Evolutionary conservation across 1,140 invertebrate genomes (phyloP).

Genomic region (Gryon sp.): DNA sequence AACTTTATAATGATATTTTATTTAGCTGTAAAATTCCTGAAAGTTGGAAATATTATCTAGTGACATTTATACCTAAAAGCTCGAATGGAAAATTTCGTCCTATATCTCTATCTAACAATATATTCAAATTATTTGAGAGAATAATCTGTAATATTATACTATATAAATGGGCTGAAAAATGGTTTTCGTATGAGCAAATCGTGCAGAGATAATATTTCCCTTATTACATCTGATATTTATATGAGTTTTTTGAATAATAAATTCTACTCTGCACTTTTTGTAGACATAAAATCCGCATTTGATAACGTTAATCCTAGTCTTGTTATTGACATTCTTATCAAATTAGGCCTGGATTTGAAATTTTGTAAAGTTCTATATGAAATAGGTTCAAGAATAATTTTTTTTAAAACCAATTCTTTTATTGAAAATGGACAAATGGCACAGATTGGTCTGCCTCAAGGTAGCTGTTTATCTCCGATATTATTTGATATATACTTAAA

Average conservation of each 20-base stretch:
- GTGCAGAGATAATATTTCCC: conserved; percentile 10
- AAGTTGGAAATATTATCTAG: conserved; percentile 7
- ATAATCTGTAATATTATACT: conserved; percentile 8
- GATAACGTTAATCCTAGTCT: conserved; percentile 1
- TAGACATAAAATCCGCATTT: conserved; percentile 26
- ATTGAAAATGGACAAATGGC: conserved; percentile 13
- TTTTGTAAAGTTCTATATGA: conserved; percentile 6
- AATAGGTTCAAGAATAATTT: conserved; percentile 1
- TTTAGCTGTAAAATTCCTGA: conserved; percentile 9
- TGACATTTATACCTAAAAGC: conserved; percentile 12
- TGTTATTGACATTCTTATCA: neutral
- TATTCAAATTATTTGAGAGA: conserved; percentile 14
- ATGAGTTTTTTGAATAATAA: too few species aligned
- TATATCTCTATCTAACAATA: conserved; percentile 7
- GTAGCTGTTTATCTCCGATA: conserved; percentile 7
- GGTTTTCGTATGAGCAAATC: neutral
- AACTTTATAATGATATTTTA: conserved; percentile 22
- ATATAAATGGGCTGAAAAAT: neutral
- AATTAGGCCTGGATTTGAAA: neutral
- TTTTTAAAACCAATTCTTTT: conserved; percentile 15
- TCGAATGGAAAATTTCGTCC: conserved; percentile 10
- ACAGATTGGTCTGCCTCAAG: conserved; percentile 10
- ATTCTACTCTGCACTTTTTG: conserved; percentile 4
- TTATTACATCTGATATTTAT: conserved; percentile 12
- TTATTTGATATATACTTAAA: conserved; percentile 12